phyloP scores from a whole-genome alignment of 2,113 vertebrate genomes.

The Calypte anna region DNA sequence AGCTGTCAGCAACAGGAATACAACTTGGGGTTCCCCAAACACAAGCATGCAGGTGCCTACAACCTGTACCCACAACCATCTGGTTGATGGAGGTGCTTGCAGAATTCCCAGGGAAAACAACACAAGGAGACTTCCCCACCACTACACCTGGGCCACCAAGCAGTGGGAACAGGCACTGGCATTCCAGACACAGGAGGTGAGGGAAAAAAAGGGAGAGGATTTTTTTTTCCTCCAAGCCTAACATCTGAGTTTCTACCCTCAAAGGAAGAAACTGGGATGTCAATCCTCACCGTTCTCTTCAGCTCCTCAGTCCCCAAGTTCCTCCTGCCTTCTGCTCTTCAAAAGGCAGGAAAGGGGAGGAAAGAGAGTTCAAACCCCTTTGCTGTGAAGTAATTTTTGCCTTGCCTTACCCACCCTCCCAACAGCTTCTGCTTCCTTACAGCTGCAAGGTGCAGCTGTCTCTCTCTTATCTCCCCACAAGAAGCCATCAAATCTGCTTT shows the following conservation, averaged over 20 bases:
- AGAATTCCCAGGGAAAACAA: background rate
- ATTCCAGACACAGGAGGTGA: fast-evolving
- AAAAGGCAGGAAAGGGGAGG: fast-evolving
- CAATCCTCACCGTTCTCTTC: background rate
- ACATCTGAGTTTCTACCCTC: background rate
- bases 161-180: background rate
- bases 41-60: background rate
- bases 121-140: background rate
- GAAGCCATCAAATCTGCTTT: background rate
- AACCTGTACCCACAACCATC: fast-evolving
- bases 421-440: background rate
- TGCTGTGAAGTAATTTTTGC: background rate
- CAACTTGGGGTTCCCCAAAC: background rate
- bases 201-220: background rate
- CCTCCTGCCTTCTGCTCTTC: background rate
- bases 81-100: background rate
- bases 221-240: background rate
- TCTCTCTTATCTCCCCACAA: background rate
- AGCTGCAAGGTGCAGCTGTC: background rate
- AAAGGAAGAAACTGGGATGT: background rate
- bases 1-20: background rate
- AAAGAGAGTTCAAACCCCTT: background rate
- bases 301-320: background rate
- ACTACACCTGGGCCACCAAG: fast-evolving
- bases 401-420: background rate